phyloP scores from a whole-genome alignment of 2,888 invertebrate species.

The Penaeus monodon region DNA sequence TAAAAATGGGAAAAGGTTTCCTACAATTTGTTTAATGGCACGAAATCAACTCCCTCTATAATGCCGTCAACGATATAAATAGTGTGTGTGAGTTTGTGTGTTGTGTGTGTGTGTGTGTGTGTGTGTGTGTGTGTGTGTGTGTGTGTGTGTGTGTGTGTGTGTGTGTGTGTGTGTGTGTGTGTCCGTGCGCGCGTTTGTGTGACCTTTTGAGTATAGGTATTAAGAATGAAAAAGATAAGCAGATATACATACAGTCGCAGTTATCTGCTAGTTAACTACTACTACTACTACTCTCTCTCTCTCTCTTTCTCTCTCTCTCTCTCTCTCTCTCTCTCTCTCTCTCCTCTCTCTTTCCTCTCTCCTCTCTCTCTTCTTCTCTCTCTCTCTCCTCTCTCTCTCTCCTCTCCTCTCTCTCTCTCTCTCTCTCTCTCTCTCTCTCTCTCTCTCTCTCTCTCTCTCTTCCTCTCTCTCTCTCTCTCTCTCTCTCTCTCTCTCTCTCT shows the following conservation, averaged over 20 bases:
- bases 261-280: not conserved
- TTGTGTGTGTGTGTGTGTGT: too few relatives aligned
- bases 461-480: not conserved
- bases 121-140: too few relatives aligned
- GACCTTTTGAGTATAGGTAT: not conserved
- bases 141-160: too few relatives aligned
- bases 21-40: too few relatives aligned
- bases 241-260: not conserved
- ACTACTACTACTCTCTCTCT: not conserved
- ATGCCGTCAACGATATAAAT: too few relatives aligned
- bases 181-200: too few relatives aligned
- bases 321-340: not conserved
- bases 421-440: not conserved
- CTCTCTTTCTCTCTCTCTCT: not conserved
- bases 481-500: conserved; percentile 8
- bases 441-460: not conserved
- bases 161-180: too few relatives aligned
- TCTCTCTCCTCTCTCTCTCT: not conserved
- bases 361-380: not conserved
- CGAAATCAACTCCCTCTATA: too few relatives aligned
- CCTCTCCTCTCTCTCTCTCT: not conserved
- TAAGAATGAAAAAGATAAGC: not conserved
- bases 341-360: not conserved
- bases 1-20: too few relatives aligned
- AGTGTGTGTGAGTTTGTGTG: too few relatives aligned